A percentile compares a stretch with the other conserved stretches of the same genome.
phyloP scores from a whole-genome alignment of 2,797 vertebrate genomes.

The Molossus alvarezi region DNA sequence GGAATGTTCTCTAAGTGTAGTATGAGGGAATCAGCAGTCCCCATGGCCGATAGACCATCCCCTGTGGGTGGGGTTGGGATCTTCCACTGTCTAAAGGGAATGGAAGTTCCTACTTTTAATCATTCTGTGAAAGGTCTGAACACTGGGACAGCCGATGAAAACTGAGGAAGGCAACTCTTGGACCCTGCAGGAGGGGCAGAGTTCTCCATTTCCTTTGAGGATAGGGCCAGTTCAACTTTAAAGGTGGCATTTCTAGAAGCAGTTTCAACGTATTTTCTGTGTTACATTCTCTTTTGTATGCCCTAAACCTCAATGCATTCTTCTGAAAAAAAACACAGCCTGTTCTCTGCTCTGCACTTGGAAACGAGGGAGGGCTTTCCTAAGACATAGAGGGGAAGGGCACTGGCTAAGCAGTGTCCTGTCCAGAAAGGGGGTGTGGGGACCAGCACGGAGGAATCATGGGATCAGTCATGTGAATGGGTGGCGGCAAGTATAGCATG shows the following conservation, averaged over 20 bases:
- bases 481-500: background rate
- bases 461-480: accelerated
- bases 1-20: background rate
- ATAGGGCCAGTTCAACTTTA: background rate
- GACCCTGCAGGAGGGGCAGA: background rate
- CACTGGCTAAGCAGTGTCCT: background rate
- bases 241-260: background rate
- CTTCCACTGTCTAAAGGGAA: background rate
- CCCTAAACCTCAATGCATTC: conserved; percentile 6
- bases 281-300: background rate
- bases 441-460: background rate
- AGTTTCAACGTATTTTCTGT: background rate
- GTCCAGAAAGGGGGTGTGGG: accelerated
- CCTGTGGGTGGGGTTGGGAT: background rate
- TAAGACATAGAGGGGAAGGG: background rate
- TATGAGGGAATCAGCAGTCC: background rate
- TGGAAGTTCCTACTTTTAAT: background rate
- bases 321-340: conserved; percentile 2
- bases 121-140: background rate
- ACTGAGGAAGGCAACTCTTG: background rate
- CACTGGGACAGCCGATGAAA: background rate
- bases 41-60: background rate
- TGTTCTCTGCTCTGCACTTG: background rate
- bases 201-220: background rate
- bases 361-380: background rate